Evolutionary conservation across 1,140 invertebrate species (phyloP), one percentile per base, ranked within the genome.

Genomic region (Meteorus sp.): DNA sequence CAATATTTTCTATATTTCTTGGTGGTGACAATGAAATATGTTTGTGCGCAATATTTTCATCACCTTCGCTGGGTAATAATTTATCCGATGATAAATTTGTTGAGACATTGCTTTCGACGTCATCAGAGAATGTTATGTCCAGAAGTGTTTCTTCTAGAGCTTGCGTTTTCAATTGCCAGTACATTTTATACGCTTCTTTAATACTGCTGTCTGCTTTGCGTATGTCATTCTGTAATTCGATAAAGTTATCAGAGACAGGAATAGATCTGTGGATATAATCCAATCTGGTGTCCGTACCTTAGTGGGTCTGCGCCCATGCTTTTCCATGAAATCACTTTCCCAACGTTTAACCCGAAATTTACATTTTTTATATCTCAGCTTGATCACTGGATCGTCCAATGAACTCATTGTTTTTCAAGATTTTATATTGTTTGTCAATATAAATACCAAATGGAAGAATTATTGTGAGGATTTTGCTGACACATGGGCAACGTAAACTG

Each of bases 121-220:
- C 71, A 3, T 75, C 66, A 3, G 53, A 59, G 53, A 73, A 76
- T 25, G 67, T 70, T 39, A 73, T 74, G 65, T 85, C 83, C 22
- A 73, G 76, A n/a, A 91, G 76, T 5, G 86, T 88, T 63, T 87
- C 84, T 69, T 90, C 88, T 27, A 92, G 79, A 39, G 85, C 85
- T 41, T 81, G 78, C 23, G 88, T 89, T 81, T 92, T 93, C 1
- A 92, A 68, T 63, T 88, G 83, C 79, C 89, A 92, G 74, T 93
- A 93, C 63, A 85, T 87, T 76, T 89, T 89, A 64, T 94, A 93
- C 0, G 90, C 88, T 68, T 89, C 82, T 66, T 86, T 84, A 37
- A 92, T 88, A 52, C 85, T 83, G 29, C 77, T 68, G 15, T 86
- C 83, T 19, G 91, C 90, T 74, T 86, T 85, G 66, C 86, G 86